Percentiles rank a stretch among this genome's conserved stretches.
Evolutionary conservation across 1,140 invertebrate genomes (phyloP).

Genomic region (Diorhabda sublineata): DNA sequence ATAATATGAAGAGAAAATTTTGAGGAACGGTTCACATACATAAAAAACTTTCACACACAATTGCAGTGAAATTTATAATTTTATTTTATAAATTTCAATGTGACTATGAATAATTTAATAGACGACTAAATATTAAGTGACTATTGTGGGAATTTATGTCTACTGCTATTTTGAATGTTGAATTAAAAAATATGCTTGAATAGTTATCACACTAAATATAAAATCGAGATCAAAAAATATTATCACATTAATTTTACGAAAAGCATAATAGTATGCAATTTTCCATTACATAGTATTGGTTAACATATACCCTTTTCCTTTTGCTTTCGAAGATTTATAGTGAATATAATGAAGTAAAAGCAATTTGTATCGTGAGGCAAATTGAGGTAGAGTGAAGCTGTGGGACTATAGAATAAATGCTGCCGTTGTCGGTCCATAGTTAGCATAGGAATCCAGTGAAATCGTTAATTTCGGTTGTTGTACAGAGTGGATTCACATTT

Average conservation of each 20-base stretch:
- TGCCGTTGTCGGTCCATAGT: background rate
- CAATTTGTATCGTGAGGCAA: slow-evolving; percentile 21
- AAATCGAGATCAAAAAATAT: no score
- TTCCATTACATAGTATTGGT: background rate
- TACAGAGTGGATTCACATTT: background rate
- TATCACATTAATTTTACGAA: background rate
- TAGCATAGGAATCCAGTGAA: slow-evolving; percentile 11
- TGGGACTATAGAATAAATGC: slow-evolving; percentile 9
- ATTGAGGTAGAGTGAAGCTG: slow-evolving; percentile 18
- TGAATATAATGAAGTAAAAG: slow-evolving; percentile 20
- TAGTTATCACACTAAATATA: no score
- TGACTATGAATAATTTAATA: no score
- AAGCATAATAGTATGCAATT: background rate
- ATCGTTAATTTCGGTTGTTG: background rate
- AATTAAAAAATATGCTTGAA: no score
- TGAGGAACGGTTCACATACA: no score
- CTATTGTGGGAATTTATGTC: no score
- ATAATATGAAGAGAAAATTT: no score
- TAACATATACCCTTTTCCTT: background rate
- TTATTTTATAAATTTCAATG: no score
- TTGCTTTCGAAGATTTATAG: slow-evolving; percentile 14
- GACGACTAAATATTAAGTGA: no score
- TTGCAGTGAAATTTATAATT: no score
- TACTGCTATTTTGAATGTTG: no score
- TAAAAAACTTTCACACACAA: no score